Conservation (phyloP, 23 tunicate species). For the Pegea sp. region DNA sequence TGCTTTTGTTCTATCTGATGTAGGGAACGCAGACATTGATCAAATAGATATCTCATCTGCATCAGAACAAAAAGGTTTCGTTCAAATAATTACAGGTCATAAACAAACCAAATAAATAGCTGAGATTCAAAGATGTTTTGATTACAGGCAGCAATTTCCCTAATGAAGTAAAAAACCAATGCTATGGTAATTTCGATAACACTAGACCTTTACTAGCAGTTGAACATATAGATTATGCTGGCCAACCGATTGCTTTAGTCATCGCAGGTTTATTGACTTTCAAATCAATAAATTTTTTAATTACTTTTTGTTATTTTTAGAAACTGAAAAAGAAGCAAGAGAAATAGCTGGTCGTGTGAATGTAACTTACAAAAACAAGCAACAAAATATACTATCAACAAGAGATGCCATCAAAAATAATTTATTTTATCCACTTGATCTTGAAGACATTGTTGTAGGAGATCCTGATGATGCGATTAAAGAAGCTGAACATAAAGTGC, state of each 20-base stretch:
- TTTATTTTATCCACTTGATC: conserved; percentile 7
- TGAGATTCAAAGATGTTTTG: background rate
- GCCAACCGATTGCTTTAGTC: conserved; percentile 66
- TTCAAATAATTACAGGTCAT: conserved; percentile 23
- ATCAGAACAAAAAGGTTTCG: conserved; percentile 24
- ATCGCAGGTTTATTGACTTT: conserved; percentile 40
- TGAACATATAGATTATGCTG: conserved; percentile 40
- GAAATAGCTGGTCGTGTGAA: conserved; percentile 27
- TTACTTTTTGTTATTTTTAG: no score
- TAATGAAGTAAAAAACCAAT: conserved; percentile 13
- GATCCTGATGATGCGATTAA: conserved; percentile 21
- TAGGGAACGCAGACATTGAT: conserved; percentile 50
- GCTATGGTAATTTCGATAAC: conserved; percentile 4
- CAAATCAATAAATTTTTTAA: no score
- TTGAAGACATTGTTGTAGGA: conserved; percentile 3
- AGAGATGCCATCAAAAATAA: conserved; percentile 22
- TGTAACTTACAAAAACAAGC: conserved; percentile 53
- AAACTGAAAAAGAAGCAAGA: conserved; percentile 4
- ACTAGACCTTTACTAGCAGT: conserved; percentile 29
- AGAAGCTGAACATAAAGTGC: background rate
- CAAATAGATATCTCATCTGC: conserved; percentile 23
- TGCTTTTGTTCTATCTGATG: conserved; percentile 19
- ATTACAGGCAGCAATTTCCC: conserved; percentile 4
- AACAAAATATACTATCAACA: conserved; percentile 8
- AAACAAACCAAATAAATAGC: background rate